A percentile compares a stretch with the other conserved stretches of the same genome.
Evolutionary conservation across 2,113 vertebrate species (phyloP).

Genomic region (Triplophysa tibetana): DNA sequence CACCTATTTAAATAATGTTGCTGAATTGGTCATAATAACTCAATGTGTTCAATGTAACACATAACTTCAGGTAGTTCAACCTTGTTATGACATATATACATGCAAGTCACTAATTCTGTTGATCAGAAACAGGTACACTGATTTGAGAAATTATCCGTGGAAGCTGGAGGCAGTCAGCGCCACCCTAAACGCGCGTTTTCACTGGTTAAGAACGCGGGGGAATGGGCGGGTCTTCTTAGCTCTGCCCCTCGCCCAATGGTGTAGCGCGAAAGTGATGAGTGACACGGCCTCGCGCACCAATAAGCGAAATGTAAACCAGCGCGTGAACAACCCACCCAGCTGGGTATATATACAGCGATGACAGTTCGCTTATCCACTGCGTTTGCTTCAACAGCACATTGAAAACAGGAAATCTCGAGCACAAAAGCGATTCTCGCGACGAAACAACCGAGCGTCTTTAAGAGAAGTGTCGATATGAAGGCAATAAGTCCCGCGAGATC

Average conservation of each 20-base stretch:
- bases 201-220: conserved; percentile 68
- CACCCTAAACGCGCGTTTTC: conserved; percentile 70
- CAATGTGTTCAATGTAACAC: not conserved
- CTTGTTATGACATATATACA: conserved; percentile 41
- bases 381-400: conserved; percentile 62
- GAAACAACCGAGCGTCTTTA: conserved; percentile 3
- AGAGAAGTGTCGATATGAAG: conserved; percentile 81
- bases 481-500: conserved; percentile 96
- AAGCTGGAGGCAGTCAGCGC: conserved; percentile 68
- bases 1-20: not conserved
- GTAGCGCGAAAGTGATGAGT: conserved; percentile 43
- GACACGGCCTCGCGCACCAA: conserved; percentile 58
- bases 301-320: conserved; percentile 55
- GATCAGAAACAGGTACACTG: conserved; percentile 80
- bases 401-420: conserved; percentile 39
- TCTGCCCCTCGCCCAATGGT: conserved; percentile 45
- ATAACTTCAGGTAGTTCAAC: not conserved
- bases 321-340: conserved; percentile 61
- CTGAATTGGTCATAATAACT: not conserved
- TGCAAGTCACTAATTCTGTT: conserved; percentile 72
- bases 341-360: conserved; percentile 75
- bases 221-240: conserved; percentile 45
- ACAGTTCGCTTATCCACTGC: conserved; percentile 75
- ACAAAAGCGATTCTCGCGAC: conserved; percentile 30
- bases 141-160: conserved; percentile 79